These are phyloP conservation scores for Progne subis DNA, from an alignment of 2,113 vertebrate species.

Conservation along the genomic window DNA sequence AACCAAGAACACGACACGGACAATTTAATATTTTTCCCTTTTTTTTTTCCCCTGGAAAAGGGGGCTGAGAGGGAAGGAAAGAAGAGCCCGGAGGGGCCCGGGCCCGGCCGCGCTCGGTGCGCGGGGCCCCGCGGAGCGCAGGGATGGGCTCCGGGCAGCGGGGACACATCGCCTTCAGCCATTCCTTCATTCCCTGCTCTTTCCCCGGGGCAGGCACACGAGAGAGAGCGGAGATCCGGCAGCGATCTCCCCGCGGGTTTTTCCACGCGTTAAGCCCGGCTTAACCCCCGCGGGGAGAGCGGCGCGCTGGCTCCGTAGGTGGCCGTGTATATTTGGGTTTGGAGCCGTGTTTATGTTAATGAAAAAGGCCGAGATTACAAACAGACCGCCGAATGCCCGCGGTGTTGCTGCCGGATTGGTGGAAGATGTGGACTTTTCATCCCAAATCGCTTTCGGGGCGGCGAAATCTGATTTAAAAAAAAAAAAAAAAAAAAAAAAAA, in stretches of 20 bases:
- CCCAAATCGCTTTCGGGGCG: too few relatives aligned
- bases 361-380: constrained; percentile 90
- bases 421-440: too few relatives aligned
- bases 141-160: too few relatives aligned
- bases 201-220: neutral
- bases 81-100: neutral
- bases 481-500: too few relatives aligned
- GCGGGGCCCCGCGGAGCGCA: too few relatives aligned
- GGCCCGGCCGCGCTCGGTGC: too few relatives aligned
- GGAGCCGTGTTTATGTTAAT: constrained; percentile 92
- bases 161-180: too few relatives aligned
- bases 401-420: constrained; percentile 66
- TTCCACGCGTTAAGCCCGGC: neutral
- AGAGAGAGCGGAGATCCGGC: accelerated
- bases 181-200: too few relatives aligned
- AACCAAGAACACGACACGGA: accelerated
- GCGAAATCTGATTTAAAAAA: too few relatives aligned
- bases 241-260: neutral
- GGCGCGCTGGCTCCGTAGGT: constrained; percentile 84
- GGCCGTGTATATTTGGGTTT: constrained; percentile 96
- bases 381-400: constrained; percentile 83
- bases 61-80: neutral
- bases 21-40: accelerated
- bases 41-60: neutral
- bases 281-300: neutral